These are phyloP conservation scores for Rhombomys opimus DNA, from an alignment of 2,113 vertebrate species.

Conservation along the genomic window DNA sequence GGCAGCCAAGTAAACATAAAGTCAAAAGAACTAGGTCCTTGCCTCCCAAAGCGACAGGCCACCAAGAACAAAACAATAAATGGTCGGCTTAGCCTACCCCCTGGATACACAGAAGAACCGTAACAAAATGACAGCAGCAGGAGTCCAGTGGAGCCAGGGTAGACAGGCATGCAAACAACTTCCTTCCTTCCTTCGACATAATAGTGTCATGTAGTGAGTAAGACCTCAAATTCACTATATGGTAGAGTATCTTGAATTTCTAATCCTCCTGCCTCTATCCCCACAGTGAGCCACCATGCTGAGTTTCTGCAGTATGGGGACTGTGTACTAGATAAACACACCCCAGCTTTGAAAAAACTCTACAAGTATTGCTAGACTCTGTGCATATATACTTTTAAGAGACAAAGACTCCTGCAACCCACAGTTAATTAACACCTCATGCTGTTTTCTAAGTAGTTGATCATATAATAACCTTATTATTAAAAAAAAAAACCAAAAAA, in stretches of 20 bases:
- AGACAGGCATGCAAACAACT: neutral
- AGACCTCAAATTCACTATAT: neutral
- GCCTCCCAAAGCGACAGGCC: neutral
- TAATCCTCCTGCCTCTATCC: neutral
- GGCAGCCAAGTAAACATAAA: neutral
- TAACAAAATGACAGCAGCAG: neutral
- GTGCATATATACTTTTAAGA: neutral
- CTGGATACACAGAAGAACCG: neutral
- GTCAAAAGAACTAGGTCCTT: neutral
- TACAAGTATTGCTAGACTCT: no score
- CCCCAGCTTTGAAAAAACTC: neutral
- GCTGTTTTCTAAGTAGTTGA: neutral
- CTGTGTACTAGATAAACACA: neutral
- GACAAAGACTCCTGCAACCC: neutral
- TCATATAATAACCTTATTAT: neutral
- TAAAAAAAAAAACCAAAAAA: neutral
- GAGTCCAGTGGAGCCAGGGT: no score
- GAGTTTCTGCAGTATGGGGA: neutral
- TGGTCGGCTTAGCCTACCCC: neutral
- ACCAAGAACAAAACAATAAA: neutral
- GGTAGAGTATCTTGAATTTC: neutral
- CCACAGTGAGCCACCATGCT: neutral
- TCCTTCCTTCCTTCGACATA: neutral
- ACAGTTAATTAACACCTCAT: neutral
- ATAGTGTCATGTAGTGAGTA: neutral